These are phyloP conservation scores for Rhyacophila brunnea DNA, from an alignment of 1,140 invertebrate genomes.

Conservation along the genomic window DNA sequence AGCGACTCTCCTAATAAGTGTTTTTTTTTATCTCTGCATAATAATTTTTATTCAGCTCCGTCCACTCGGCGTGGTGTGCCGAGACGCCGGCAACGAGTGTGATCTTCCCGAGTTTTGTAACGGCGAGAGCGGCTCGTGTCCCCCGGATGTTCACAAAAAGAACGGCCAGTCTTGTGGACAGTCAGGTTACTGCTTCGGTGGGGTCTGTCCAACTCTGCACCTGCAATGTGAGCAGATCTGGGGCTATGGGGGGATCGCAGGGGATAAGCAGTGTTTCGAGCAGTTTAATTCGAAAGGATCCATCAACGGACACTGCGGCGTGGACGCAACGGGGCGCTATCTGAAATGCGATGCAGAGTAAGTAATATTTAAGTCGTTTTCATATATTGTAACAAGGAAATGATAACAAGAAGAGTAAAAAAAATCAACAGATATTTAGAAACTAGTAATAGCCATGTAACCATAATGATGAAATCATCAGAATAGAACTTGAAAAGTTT, in stretches of 20 bases:
- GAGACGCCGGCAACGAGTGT: slow-evolving; percentile 85
- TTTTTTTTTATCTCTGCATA: slow-evolving; percentile 29
- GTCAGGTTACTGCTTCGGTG: slow-evolving; percentile 86
- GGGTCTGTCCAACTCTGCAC: slow-evolving; percentile 83
- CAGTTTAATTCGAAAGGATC: slow-evolving; percentile 93
- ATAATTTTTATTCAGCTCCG: slow-evolving; percentile 61
- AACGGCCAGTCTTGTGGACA: slow-evolving; percentile 80
- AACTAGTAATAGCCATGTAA: too few species aligned
- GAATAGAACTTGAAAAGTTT: too few species aligned
- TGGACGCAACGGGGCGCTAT: slow-evolving; percentile 73
- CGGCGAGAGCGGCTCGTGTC: slow-evolving; percentile 84
- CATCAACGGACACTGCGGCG: slow-evolving; percentile 90
- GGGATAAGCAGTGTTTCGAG: slow-evolving; percentile 85
- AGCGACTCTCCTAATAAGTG: too few species aligned
- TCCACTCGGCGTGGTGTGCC: slow-evolving; percentile 73
- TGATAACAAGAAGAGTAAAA: too few species aligned
- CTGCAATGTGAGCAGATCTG: slow-evolving; percentile 89
- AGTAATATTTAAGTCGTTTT: slow-evolving; percentile 51
- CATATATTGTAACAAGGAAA: too few species aligned
- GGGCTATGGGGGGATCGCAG: slow-evolving; percentile 77
- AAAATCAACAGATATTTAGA: too few species aligned
- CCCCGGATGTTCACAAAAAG: slow-evolving; percentile 83
- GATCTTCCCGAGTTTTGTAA: slow-evolving; percentile 91
- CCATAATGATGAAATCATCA: too few species aligned
- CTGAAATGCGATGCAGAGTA: slow-evolving; percentile 86